Percentiles rank a stretch among this genome's conserved stretches.
These are phyloP conservation scores for Microcaecilia unicolor DNA, from an alignment of 2,797 vertebrate genomes.

Conservation along the genomic window DNA sequence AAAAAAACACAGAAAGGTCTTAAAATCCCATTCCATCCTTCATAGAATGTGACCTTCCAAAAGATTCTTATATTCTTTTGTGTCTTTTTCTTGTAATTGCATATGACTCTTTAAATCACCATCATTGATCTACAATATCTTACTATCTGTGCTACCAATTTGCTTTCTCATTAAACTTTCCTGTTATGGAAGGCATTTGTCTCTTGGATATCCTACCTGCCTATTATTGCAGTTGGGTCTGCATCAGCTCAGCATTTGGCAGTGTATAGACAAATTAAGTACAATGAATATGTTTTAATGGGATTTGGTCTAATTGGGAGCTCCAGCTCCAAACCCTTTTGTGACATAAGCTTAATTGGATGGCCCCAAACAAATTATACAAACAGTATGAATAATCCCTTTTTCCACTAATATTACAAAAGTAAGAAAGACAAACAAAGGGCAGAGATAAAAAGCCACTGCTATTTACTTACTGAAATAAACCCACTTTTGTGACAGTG, in stretches of 20 bases:
- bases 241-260: background rate
- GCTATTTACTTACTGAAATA: too few species aligned
- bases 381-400: background rate
- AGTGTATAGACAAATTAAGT: constrained; percentile 10
- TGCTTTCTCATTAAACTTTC: constrained; percentile 11
- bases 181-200: constrained; percentile 18
- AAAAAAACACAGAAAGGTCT: too few species aligned
- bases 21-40: too few species aligned
- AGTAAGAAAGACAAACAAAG: too few species aligned
- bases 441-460: too few species aligned
- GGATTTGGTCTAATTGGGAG: constrained; percentile 10
- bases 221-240: background rate
- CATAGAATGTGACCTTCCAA: too few species aligned
- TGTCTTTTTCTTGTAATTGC: too few species aligned
- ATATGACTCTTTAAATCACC: too few species aligned
- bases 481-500: too few species aligned
- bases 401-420: background rate
- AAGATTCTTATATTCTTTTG: too few species aligned
- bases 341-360: constrained; percentile 7
- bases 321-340: constrained; percentile 5
- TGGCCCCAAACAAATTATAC: background rate
- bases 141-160: too few species aligned
- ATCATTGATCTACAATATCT: too few species aligned
- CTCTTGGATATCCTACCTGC: constrained; percentile 2
- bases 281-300: constrained; percentile 11